Evolutionary conservation across 2,888 invertebrate species (phyloP).

Genomic region (Pachycephus smyrnensis): DNA sequence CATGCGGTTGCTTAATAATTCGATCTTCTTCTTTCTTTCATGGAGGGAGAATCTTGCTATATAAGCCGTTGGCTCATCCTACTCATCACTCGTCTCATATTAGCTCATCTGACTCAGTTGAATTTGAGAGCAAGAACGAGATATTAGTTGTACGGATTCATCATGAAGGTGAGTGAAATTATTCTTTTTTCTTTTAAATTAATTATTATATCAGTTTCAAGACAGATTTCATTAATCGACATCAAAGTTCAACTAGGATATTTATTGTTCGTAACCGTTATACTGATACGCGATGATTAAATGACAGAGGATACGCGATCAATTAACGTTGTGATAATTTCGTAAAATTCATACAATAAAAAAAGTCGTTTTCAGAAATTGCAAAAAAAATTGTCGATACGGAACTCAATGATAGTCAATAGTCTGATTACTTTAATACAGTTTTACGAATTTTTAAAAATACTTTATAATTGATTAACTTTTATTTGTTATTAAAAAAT

Average conservation of each 20-base stretch:
- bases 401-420: not conserved
- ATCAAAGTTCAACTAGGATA: too few relatives aligned
- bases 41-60: constrained; percentile 19
- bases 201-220: not conserved
- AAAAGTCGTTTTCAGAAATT: too few relatives aligned
- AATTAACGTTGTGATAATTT: too few relatives aligned
- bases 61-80: constrained; percentile 20
- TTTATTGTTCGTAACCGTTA: too few relatives aligned
- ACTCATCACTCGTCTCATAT: constrained; percentile 19
- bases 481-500: too few relatives aligned
- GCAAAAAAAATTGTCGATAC: too few relatives aligned
- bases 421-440: not conserved
- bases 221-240: too few relatives aligned
- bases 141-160: constrained; percentile 12
- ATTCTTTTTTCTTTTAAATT: not conserved
- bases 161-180: constrained; percentile 23
- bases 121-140: constrained; percentile 12
- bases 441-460: too few relatives aligned
- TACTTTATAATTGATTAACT: too few relatives aligned
- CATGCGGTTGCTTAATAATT: constrained; percentile 24
- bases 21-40: constrained; percentile 17
- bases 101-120: constrained; percentile 20
- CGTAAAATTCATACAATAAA: too few relatives aligned
- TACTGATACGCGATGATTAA: too few relatives aligned
- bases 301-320: too few relatives aligned